Conservation (phyloP, 2,113 vertebrate species). For the Junco hyemalis region DNA sequence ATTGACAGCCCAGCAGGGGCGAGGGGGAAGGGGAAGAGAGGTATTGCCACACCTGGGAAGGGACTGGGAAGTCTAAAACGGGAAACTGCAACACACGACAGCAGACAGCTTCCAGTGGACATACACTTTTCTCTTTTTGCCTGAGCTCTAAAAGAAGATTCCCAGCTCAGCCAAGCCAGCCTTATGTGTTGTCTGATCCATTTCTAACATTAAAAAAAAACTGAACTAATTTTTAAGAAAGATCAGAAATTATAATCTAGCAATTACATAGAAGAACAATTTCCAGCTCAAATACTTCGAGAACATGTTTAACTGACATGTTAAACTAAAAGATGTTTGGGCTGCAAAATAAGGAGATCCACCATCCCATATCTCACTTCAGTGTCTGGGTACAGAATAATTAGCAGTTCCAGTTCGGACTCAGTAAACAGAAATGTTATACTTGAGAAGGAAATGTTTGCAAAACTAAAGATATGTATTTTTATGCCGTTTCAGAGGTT, state of each 20-base stretch:
- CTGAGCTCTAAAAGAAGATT: not conserved
- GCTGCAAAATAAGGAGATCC: not conserved
- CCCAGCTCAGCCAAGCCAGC: not conserved
- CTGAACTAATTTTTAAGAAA: not conserved
- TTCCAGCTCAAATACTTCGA: not conserved
- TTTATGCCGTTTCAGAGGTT: not conserved
- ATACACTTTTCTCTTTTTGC: not conserved
- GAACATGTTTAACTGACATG: not conserved
- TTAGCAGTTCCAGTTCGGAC: not conserved
- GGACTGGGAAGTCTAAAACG: too few species aligned
- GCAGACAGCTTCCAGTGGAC: not conserved
- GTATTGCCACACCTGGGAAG: too few species aligned
- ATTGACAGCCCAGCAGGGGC: too few species aligned
- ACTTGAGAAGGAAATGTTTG: not conserved
- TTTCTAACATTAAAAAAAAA: not conserved
- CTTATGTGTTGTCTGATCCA: not conserved
- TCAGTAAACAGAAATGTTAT: not conserved
- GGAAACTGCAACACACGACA: not conserved
- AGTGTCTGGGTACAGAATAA: not conserved
- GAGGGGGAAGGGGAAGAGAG: too few species aligned
- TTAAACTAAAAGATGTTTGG: not conserved
- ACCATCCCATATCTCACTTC: not conserved
- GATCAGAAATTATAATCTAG: not conserved
- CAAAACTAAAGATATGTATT: not conserved
- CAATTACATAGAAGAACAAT: not conserved